Base-by-base conservation (phyloP, 2,797 vertebrate species). In the Antrozous pallidus region DNA sequence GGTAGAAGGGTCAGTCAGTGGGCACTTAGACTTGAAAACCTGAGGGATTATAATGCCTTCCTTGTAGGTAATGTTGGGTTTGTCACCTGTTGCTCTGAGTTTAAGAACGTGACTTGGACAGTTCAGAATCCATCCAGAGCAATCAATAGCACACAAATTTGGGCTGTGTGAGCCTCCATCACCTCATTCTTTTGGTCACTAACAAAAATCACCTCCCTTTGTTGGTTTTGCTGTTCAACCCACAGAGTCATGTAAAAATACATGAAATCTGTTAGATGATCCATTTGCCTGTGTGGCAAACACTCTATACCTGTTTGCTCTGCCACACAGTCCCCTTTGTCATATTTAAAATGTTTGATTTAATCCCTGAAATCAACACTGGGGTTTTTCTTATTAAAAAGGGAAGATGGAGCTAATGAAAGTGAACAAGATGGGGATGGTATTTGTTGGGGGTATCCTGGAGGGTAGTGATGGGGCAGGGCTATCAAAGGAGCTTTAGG, bases 321-420 rank as follows among this genome's bases (percentile, higher is more conserved):
- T 69, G 45, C 26, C 45, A 8, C 12, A 58, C 12, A 36, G 38
- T 88, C 49, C 58, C n/a, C 79, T 85, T 70, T 71, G 90, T 88
- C 38, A 8, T 56, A 14, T 47, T 95, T 82, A 36, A 36, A 18
- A 67, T 13, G 61, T 85, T 92, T 82, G 67, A 58, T 77, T 92
- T 94, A 94, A 93, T 92, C 73, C 31, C 42, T 8, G 80, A 33
- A 67, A 67, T 91, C 94, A 96, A 96, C 88, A 75, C 31, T 49
- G 36, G 70, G 69, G 84, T 95, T 93, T 95, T 92, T 88, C 67
- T 77, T 61, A 80, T 6, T 11, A 81, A 89, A 26, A 85, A 86
- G 56, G 80, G 65, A 73, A 9, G 75, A 65, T 54, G 28, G 24
- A 36, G 28, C 31, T 94, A 73, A 45, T 82, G 22, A 40, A 38